Conservation (phyloP, 2,113 vertebrate genomes). For the Pollimyrus isidori region DNA sequence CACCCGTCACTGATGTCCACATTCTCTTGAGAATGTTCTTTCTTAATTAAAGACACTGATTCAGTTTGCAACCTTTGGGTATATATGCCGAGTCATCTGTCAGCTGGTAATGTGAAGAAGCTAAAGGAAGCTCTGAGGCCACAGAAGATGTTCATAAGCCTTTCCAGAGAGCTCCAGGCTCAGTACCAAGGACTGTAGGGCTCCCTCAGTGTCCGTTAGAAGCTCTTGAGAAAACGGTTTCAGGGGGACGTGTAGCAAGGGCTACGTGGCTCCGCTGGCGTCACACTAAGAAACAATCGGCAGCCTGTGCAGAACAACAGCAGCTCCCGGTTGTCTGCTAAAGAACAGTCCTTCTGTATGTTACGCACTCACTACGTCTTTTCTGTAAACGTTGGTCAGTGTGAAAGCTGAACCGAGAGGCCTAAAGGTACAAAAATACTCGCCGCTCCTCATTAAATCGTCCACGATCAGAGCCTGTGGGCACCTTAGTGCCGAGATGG, state of each 20-base stretch:
- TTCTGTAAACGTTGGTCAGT: not conserved
- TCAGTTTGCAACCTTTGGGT: not conserved
- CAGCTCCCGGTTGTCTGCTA: not conserved
- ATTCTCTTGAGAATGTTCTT: not conserved
- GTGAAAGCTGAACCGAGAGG: not conserved
- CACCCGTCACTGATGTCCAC: not conserved
- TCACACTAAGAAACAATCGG: not conserved
- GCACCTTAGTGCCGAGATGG: conserved; percentile 9
- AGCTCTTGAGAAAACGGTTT: not conserved
- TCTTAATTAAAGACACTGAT: not conserved
- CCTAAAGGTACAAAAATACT: conserved; percentile 47
- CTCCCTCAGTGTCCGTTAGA: not conserved
- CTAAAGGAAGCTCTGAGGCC: not conserved
- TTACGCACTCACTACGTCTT: not conserved
- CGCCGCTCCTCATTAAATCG: conserved; percentile 45
- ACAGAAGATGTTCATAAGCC: not conserved
- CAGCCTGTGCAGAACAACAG: not conserved
- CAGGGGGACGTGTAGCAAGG: not conserved
- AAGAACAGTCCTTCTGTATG: not conserved
- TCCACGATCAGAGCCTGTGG: conserved; percentile 14
- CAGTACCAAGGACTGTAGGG: too few relatives aligned
- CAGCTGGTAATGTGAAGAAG: not conserved
- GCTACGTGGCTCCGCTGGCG: not conserved
- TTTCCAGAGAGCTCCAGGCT: not conserved
- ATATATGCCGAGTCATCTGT: not conserved